A percentile compares a stretch with the other conserved stretches of the same genome.
phyloP scores from a whole-genome alignment of 2,113 vertebrate species.

The Rhodinocichla rosea region DNA sequence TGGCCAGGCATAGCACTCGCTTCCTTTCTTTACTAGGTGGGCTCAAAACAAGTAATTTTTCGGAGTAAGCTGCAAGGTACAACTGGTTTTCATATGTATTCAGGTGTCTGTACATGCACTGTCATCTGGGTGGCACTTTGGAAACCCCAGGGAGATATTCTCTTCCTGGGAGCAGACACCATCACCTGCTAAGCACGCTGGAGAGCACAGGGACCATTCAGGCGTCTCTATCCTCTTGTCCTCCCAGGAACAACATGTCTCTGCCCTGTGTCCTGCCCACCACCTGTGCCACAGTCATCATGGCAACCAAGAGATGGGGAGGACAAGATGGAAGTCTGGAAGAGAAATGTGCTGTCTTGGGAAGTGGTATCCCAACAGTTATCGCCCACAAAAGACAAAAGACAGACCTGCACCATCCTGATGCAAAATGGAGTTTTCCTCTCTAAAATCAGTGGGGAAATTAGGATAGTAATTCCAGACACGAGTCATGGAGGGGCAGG shows the following conservation, averaged over 20 bases:
- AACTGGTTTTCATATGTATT: neutral
- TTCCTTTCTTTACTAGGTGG: neutral
- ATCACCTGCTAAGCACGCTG: fast-evolving
- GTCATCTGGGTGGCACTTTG: neutral
- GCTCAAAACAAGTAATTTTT: neutral
- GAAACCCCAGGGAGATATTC: neutral
- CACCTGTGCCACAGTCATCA: neutral
- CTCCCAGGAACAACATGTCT: neutral
- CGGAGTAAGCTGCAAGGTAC: fast-evolving
- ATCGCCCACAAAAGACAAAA: neutral
- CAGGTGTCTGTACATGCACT: neutral
- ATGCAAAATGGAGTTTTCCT: neutral
- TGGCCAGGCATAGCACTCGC: neutral
- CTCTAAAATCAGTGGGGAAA: neutral
- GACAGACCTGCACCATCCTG: neutral
- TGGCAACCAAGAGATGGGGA: neutral
- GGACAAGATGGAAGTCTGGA: neutral
- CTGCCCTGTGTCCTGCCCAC: neutral
- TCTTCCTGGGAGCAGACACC: neutral
- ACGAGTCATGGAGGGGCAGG: fast-evolving
- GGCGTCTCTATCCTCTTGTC: neutral
- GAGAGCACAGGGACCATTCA: neutral
- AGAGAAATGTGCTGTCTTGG: neutral
- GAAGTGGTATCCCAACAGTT: fast-evolving
- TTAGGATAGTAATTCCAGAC: neutral